These are phyloP conservation scores for Bubalus kerabau DNA, from an alignment of 2,113 vertebrate species.

Conservation along the genomic window DNA sequence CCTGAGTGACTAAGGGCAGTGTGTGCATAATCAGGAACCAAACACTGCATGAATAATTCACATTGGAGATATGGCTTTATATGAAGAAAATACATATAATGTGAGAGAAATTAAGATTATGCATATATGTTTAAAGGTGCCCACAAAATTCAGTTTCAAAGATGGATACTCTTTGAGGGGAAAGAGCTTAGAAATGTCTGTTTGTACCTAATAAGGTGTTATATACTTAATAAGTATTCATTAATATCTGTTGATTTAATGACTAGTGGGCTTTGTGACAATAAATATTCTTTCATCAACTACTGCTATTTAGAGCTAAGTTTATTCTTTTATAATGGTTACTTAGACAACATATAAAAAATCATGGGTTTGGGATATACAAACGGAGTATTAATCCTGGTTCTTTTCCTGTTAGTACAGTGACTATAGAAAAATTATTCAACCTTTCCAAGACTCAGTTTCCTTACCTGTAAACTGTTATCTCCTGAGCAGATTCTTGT, in stretches of 20 bases:
- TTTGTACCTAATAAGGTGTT: background rate
- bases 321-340: background rate
- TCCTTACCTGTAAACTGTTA: background rate
- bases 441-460: background rate
- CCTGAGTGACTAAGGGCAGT: conserved; percentile 25
- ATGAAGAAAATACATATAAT: background rate
- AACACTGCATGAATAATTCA: conserved; percentile 48
- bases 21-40: conserved; percentile 6
- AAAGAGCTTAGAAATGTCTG: background rate
- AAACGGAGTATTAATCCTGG: background rate
- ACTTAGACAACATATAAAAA: background rate
- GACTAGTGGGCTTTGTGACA: background rate
- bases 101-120: conserved; percentile 30
- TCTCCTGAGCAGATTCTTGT: background rate
- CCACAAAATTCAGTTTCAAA: conserved; percentile 21
- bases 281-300: background rate
- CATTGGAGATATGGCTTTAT: background rate
- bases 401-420: background rate
- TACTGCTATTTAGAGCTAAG: background rate
- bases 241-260: background rate
- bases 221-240: background rate
- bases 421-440: background rate
- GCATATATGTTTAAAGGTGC: background rate
- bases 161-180: background rate
- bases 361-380: background rate